Conservation (phyloP, 1,140 invertebrate genomes). For the Platorchestia sp. region DNA sequence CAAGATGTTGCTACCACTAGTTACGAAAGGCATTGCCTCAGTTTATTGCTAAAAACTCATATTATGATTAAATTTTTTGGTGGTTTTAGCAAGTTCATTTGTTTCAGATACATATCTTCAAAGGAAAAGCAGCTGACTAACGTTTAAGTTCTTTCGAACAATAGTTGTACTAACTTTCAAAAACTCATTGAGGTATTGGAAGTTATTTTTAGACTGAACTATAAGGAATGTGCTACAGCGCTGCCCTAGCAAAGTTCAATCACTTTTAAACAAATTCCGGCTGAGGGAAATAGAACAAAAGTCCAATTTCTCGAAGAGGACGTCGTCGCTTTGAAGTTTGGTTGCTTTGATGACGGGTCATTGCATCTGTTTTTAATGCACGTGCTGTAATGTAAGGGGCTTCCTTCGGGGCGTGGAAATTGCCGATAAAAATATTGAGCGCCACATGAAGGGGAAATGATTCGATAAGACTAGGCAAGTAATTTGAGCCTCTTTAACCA, state of each 20-base stretch:
- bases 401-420: background rate
- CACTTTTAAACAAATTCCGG: background rate
- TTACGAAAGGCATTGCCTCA: background rate
- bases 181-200: no score
- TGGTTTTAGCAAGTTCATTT: background rate
- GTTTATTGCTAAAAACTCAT: background rate
- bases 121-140: background rate
- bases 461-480: no score
- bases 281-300: background rate
- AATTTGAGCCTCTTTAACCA: no score
- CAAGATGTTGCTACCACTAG: background rate
- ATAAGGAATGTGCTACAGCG: no score
- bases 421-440: no score
- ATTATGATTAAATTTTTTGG: background rate
- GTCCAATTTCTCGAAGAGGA: background rate
- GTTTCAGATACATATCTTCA: background rate
- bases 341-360: background rate
- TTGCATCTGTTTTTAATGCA: no score
- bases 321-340: background rate
- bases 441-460: no score
- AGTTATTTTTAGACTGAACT: no score
- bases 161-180: no score
- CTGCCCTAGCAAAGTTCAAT: background rate
- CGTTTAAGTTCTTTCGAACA: background rate
- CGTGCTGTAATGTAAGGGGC: background rate